These are phyloP conservation scores for Schizothorax lantsangensis DNA, from an alignment of 2,797 vertebrate species.

Conservation along the genomic window DNA sequence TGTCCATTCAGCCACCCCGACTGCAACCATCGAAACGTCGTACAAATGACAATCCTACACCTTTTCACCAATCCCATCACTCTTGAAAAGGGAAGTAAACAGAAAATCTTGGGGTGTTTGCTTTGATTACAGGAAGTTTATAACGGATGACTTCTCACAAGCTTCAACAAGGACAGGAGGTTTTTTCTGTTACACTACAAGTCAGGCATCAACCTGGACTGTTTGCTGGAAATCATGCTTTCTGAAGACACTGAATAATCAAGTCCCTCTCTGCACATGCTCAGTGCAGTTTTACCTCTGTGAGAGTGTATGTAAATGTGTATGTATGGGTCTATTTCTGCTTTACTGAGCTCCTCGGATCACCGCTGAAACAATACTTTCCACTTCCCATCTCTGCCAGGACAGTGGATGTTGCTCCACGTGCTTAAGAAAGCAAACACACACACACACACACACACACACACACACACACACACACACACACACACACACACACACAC, in stretches of 20 bases:
- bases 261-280: constrained; percentile 14
- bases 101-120: not conserved
- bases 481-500: constrained; percentile 27
- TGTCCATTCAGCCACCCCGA: constrained; percentile 45
- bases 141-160: constrained; percentile 20
- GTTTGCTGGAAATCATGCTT: constrained; percentile 49
- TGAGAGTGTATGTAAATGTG: constrained; percentile 15
- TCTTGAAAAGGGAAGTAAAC: constrained; percentile 25
- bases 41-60: constrained; percentile 57
- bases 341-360: constrained; percentile 33
- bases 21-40: constrained; percentile 67
- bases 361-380: constrained; percentile 37
- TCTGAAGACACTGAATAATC: constrained; percentile 45
- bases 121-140: constrained; percentile 26
- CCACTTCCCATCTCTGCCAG: constrained; percentile 44
- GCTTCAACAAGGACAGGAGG: constrained; percentile 28
- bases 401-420: constrained; percentile 3
- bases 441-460: constrained; percentile 21
- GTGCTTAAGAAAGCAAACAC: constrained; percentile 44
- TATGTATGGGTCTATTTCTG: constrained; percentile 33
- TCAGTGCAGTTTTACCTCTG: constrained; percentile 26
- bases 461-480: constrained; percentile 38
- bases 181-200: constrained; percentile 51
- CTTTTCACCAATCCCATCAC: constrained; percentile 36
- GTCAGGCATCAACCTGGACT: constrained; percentile 25